Evolutionary conservation across 2,113 vertebrate genomes (phyloP).

Genomic region (human (Homo sapiens)): DNA sequence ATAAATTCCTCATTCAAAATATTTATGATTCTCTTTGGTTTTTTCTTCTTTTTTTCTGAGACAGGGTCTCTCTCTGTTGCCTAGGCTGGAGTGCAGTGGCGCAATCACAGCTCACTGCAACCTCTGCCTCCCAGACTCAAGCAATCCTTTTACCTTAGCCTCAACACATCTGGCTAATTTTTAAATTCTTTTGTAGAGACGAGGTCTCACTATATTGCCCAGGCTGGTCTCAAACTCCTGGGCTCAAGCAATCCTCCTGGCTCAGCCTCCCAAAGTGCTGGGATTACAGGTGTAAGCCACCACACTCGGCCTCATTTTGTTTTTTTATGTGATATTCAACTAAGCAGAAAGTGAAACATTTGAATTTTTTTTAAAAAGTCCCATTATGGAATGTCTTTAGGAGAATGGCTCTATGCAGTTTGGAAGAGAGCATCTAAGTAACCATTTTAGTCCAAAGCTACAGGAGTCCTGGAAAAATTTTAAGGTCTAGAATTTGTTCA

Average conservation of each 20-base stretch:
- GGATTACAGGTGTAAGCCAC: too few species aligned
- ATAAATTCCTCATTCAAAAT: constrained; percentile 21
- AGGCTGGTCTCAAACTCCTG: too few species aligned
- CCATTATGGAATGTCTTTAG: not conserved
- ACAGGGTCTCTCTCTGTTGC: too few species aligned
- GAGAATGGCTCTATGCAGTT: not conserved
- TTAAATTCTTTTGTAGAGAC: too few species aligned
- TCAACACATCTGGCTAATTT: too few species aligned
- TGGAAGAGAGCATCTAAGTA: not conserved
- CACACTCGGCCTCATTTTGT: not conserved
- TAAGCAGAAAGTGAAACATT: constrained; percentile 1
- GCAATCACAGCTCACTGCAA: too few species aligned
- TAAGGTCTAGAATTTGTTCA: not conserved
- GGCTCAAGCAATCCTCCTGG: too few species aligned
- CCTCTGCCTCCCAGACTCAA: too few species aligned
- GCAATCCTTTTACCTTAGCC: too few species aligned
- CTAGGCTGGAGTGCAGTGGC: too few species aligned
- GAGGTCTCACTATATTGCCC: too few species aligned
- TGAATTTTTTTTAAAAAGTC: not conserved
- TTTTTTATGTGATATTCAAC: not conserved
- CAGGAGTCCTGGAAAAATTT: not conserved
- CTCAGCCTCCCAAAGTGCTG: too few species aligned
- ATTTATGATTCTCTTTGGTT: constrained; percentile 14
- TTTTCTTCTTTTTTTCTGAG: not conserved
- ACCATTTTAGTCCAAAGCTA: not conserved